Evolutionary conservation across 2,797 vertebrate species (phyloP), one percentile per base, ranked within the genome.

Genomic region (Lutra lutra): DNA sequence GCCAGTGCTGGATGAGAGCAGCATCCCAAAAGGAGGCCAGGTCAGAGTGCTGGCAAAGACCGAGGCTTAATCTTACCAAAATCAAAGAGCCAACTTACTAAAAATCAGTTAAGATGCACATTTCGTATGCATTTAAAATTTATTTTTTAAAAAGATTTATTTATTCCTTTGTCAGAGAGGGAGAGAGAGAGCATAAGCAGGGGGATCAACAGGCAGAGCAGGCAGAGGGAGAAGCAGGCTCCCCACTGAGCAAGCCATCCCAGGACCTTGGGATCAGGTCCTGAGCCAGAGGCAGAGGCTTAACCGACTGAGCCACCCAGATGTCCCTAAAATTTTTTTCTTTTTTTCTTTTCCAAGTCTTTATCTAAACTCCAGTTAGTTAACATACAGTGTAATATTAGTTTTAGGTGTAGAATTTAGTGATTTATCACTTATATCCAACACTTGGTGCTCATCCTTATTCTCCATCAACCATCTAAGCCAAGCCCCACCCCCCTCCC

Each of bases 1-100:
- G 6, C 23, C 6, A 72, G 35, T 1, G 1, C 0, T 4, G 7
- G 32, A 48, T 12, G 38, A 38, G n/a, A 84, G n/a, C 6, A 25
- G 46, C 3, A 17, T 1, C 23, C 43, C 20, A 4, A 38, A n/a
- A 13, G 3, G 8, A 29, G 7, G 5, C 25, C 40, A 46, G 27
- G 18, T 27, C n/a, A 51, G 7, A 78, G 10, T 13, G 7, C 25
- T 23, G 18, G 86, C 27, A 46, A 13, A 17, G 29, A 29, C 5
- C 40, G 48, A 68, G 70, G 68, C 64, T 58, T 66, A 40, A 72
- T 51, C 15, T 60, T 46, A 83, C 18, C 10, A 51, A 68, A 51
- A 78, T 62, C 48, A 78, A 91, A 77, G n/a, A 80, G 27, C 29
- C 29, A n/a, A 38, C 3, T 89, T 13, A 29, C 12, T 18, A 58